Percentiles rank a stretch among this genome's conserved stretches.
Evolutionary conservation across 2,797 vertebrate species (phyloP).

Genomic region (Rhinogobio ventralis): DNA sequence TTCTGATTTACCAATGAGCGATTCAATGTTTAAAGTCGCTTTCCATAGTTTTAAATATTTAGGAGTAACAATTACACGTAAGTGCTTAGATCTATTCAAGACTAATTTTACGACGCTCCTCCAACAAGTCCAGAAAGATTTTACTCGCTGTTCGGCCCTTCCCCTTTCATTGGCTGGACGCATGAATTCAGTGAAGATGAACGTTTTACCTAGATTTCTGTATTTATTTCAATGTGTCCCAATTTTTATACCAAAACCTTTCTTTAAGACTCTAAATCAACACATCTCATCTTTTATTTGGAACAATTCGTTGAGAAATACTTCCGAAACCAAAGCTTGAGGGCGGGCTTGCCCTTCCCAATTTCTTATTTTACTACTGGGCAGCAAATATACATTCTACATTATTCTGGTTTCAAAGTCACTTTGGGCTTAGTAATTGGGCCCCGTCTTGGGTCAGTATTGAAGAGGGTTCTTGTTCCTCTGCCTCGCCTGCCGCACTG

Average conservation of each 20-base stretch:
- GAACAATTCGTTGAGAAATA: background rate
- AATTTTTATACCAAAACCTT: background rate
- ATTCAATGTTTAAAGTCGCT: background rate
- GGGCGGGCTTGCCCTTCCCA: background rate
- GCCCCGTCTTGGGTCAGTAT: background rate
- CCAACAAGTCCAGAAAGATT: background rate
- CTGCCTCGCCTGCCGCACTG: too few relatives aligned
- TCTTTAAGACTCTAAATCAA: background rate
- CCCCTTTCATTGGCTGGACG: background rate
- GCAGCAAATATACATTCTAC: background rate
- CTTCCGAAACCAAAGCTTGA: background rate
- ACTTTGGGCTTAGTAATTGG: background rate
- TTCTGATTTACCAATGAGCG: background rate
- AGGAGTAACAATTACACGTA: background rate
- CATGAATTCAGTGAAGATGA: background rate
- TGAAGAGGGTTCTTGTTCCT: too few relatives aligned
- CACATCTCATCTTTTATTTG: background rate
- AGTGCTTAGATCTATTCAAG: background rate
- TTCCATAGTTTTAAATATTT: background rate
- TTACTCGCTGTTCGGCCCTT: background rate
- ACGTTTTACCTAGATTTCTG: background rate
- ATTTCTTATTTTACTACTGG: background rate
- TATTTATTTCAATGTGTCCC: background rate
- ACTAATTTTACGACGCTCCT: background rate
- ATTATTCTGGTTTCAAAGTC: too few relatives aligned